phyloP scores from a whole-genome alignment of 2,888 invertebrate genomes.

The Tethea ocularis region DNA sequence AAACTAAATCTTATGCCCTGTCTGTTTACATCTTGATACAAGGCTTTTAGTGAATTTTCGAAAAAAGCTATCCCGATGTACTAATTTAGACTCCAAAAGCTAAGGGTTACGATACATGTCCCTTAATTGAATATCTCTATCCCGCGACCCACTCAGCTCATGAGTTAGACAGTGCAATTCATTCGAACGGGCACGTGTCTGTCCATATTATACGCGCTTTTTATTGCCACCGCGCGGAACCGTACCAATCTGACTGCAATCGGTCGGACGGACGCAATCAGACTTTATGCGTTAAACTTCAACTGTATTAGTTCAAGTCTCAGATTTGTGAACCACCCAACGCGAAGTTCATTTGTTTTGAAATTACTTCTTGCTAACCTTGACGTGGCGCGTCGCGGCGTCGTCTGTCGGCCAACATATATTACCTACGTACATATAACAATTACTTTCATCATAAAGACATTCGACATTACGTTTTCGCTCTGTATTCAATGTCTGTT shows the following conservation, averaged over 20 bases:
- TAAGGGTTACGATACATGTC: too few species aligned
- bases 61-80: too few species aligned
- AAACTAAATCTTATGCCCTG: too few species aligned
- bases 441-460: neutral
- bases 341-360: conserved; percentile 15
- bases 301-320: conserved; percentile 16
- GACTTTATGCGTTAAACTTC: conserved; percentile 21
- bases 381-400: neutral
- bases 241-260: neutral
- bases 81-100: too few species aligned
- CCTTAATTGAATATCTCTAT: neutral
- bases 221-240: conserved; percentile 33
- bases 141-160: neutral
- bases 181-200: conserved; percentile 17
- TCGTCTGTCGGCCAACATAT: neutral
- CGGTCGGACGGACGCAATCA: conserved; percentile 17
- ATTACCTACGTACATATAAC: too few species aligned
- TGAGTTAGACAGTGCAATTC: neutral
- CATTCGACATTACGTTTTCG: too few species aligned
- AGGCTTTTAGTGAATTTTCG: too few species aligned
- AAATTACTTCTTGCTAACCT: neutral
- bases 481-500: too few species aligned
- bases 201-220: conserved; percentile 41
- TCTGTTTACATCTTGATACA: too few species aligned
- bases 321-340: conserved; percentile 22